Evolutionary conservation across 2,888 invertebrate species (phyloP).

Genomic region (Vandiemenella viatica): DNA sequence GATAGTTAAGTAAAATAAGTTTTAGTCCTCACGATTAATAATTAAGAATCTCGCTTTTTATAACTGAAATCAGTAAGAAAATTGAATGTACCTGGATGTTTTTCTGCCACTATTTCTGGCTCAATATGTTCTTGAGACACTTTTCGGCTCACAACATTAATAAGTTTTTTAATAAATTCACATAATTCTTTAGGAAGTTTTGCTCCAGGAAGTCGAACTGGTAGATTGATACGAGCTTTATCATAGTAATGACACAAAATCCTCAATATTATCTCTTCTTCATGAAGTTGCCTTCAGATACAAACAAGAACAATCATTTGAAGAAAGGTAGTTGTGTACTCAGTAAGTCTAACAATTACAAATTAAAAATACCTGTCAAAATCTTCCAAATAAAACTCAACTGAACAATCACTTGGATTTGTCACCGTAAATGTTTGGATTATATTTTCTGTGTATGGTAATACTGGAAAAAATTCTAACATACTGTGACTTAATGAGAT

Average conservation of each 20-base stretch:
- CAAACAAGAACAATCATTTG: no score
- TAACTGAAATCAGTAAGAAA: no score
- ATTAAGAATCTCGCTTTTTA: no score
- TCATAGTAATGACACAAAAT: constrained; percentile 27
- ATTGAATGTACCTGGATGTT: no score
- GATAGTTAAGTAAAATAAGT: no score
- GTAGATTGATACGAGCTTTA: constrained; percentile 27
- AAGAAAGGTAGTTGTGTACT: no score
- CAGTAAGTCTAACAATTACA: no score
- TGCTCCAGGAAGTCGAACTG: constrained; percentile 25
- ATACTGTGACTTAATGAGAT: constrained; percentile 35
- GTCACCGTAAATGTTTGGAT: constrained; percentile 41
- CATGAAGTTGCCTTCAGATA: constrained; percentile 24
- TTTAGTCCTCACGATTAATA: no score
- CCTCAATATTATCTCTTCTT: constrained; percentile 26
- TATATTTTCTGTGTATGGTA: constrained; percentile 45
- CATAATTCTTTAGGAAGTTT: constrained; percentile 21
- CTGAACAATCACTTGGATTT: constrained; percentile 46
- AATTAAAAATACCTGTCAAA: constrained; percentile 39
- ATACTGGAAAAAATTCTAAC: constrained; percentile 42
- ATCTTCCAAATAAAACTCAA: constrained; percentile 53
- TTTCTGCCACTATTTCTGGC: no score
- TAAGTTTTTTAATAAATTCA: constrained; percentile 8
- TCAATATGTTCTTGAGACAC: no score
- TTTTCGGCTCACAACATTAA: no score